phyloP scores from a whole-genome alignment of 2,113 vertebrate species.

The Scomber scombrus region DNA sequence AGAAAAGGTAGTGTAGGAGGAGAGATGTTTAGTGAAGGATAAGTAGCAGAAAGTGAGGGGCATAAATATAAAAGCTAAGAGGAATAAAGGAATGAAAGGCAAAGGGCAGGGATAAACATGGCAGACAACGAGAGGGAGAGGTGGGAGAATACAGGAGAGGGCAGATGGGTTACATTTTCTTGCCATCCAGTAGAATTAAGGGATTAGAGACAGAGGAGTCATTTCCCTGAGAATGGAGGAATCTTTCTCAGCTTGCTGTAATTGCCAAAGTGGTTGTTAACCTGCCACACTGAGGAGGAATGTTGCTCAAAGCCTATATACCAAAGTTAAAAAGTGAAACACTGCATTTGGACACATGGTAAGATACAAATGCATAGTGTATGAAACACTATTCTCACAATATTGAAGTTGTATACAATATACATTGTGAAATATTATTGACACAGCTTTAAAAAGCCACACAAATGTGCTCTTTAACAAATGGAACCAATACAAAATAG shows the following conservation, averaged over 20 bases:
- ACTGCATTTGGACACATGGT: slow-evolving; percentile 28
- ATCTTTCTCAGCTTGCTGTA: slow-evolving; percentile 31
- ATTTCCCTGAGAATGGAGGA: slow-evolving; percentile 46
- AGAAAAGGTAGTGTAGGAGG: slow-evolving; percentile 32
- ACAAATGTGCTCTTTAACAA: background rate
- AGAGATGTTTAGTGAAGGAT: slow-evolving; percentile 57
- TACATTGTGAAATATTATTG: background rate
- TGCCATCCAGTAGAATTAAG: slow-evolving; percentile 58
- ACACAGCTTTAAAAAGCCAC: background rate
- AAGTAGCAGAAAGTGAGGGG: slow-evolving; percentile 38
- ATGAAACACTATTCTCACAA: background rate
- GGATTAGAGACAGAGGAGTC: slow-evolving; percentile 55
- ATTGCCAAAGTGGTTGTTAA: slow-evolving; percentile 32
- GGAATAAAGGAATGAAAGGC: slow-evolving; percentile 40
- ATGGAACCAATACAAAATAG: background rate
- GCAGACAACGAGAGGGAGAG: slow-evolving; percentile 27
- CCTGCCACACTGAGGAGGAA: slow-evolving; percentile 20
- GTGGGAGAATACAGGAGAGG: slow-evolving; percentile 13
- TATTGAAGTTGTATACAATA: background rate
- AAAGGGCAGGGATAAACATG: slow-evolving; percentile 43
- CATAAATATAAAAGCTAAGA: slow-evolving; percentile 26
- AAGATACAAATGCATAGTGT: background rate
- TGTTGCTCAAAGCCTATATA: background rate
- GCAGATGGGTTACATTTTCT: slow-evolving; percentile 39
- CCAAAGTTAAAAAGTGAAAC: slow-evolving; percentile 8